Evolutionary conservation across 2,113 vertebrate species (phyloP), one percentile per base, ranked within the genome.

Genomic region (Phyllostomus discolor): DNA sequence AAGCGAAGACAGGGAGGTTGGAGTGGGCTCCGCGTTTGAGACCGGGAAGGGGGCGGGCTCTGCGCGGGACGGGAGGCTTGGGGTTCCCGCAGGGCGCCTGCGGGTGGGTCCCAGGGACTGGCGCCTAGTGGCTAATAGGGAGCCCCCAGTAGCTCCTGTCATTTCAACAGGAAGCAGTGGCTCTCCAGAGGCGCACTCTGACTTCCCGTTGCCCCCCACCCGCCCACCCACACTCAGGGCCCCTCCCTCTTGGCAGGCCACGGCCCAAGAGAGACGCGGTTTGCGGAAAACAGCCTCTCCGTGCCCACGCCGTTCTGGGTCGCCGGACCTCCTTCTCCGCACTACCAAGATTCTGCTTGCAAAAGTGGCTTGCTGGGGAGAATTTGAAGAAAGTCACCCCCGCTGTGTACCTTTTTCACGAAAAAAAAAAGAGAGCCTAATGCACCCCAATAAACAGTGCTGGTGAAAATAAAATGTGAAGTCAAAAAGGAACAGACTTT

Each of bases 21-120:
- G 81, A 85, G 57, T 22, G 89, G 89, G 89, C 86, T 59, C 41
- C 0, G 75, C 84, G 48, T 50, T 41, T 22, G 85, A 24, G 59
- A 38, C 67, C 48, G 3, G 69, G 67, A 64, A 70, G 66, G 62
- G 86, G 95, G 96, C 59, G 85, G 85, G 81, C 81, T 22, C 81
- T 1, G 8, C 46, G 24, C 33, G 46, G 62, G 66, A 33, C 20
- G 92, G 35, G 76, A 33, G 17, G 43, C 12, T 59, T 10, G 76
- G 94, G 92, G 62, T 72, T 70, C 83, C 90, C 33, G 1, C 79
- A 1, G 35, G 59, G 72, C 78, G 54, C 54, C 84, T 11, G 26
- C 14, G 10, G 70, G 1, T 28, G 54, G 76, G 73, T 20, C 91
- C 20, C 33, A 3, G 28, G 33, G 41, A 22, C 11, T 6, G 43